Evolutionary conservation across 2,888 invertebrate genomes (phyloP).

Genomic region (Tachina grossa): DNA sequence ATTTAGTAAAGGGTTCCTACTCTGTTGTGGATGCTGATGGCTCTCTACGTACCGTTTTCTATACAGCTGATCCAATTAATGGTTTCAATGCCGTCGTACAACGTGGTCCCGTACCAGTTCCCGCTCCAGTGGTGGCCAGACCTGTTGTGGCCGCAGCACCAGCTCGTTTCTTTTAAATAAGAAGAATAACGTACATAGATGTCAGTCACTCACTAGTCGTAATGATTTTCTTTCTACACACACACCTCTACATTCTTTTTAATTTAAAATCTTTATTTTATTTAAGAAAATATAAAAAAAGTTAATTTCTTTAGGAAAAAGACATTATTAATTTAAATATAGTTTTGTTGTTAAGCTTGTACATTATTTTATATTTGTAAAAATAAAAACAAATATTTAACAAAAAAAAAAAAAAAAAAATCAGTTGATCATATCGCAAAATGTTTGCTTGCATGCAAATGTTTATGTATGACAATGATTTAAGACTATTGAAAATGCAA

Average conservation of each 20-base stretch:
- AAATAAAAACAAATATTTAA: background rate
- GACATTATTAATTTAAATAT: conserved; percentile 62
- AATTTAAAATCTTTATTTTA: conserved; percentile 21
- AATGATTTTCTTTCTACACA: background rate
- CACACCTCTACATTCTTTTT: conserved; percentile 15
- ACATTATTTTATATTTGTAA: conserved; percentile 25
- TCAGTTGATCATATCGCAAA: conserved; percentile 48
- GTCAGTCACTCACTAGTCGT: conserved; percentile 13
- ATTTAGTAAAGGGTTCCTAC: conserved; percentile 84
- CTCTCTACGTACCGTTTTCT: conserved; percentile 78
- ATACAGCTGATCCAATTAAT: conserved; percentile 79
- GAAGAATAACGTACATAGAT: background rate
- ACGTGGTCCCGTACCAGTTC: conserved; percentile 83
- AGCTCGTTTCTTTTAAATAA: conserved; percentile 70
- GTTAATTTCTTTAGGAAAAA: conserved; percentile 37
- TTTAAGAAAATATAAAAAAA: conserved; percentile 16
- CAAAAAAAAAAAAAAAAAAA: conserved; percentile 45
- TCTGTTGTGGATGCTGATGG: conserved; percentile 81
- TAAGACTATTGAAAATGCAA: conserved; percentile 59
- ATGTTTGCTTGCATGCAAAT: conserved; percentile 51
- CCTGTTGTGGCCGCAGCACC: conserved; percentile 73
- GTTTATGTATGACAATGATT: conserved; percentile 65
- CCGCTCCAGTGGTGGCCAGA: conserved; percentile 75
- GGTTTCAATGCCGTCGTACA: conserved; percentile 84
- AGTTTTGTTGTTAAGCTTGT: conserved; percentile 62